Evolutionary conservation across 2,113 vertebrate genomes (phyloP).

Genomic region (Picathartes gymnocephalus): DNA sequence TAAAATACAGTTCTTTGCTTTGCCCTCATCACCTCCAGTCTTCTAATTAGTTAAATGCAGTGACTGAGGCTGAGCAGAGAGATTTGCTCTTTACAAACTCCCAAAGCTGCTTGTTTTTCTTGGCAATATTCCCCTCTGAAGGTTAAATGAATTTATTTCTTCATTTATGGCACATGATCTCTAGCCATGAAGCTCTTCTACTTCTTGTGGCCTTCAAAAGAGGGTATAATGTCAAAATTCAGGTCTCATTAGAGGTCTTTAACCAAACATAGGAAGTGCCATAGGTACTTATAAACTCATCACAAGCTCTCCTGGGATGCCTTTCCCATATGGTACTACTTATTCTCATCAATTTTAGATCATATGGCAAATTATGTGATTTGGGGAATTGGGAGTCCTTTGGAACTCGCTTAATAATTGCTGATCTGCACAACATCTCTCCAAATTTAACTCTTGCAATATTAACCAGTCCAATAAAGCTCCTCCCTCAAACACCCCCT

Average conservation of each 20-base stretch:
- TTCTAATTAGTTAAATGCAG: slow-evolving; percentile 1
- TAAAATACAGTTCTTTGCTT: not conserved
- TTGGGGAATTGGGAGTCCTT: not conserved
- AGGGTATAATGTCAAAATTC: not conserved
- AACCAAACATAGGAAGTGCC: not conserved
- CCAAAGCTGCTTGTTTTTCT: not conserved
- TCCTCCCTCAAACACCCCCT: not conserved
- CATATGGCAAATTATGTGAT: not conserved
- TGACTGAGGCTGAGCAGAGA: not conserved
- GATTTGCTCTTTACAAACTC: not conserved
- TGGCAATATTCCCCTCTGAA: not conserved
- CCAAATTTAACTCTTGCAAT: not conserved
- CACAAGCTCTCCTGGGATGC: not conserved
- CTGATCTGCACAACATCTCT: not conserved
- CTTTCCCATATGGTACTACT: not conserved
- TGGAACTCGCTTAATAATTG: not conserved
- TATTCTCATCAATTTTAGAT: not conserved
- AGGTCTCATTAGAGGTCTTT: not conserved
- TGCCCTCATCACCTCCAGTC: not conserved
- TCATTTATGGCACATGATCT: not conserved
- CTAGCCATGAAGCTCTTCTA: not conserved
- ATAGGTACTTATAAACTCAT: not conserved
- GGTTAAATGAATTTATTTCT: not conserved
- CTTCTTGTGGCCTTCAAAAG: not conserved
- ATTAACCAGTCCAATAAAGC: not conserved